Conservation (phyloP, 92 coral and sea anemone genomes). For the Chrysogorgia sp. region DNA sequence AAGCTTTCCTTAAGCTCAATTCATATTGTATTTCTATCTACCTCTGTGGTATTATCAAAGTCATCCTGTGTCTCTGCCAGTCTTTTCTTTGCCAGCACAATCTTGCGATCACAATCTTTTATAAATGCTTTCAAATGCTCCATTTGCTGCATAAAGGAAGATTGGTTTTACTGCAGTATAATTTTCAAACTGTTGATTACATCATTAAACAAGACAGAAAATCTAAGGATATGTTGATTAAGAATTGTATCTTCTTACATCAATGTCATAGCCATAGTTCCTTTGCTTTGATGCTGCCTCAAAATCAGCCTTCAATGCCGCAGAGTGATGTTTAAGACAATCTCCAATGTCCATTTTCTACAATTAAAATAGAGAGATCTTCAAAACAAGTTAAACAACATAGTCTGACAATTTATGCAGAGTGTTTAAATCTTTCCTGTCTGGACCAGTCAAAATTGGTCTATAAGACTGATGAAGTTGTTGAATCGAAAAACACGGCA, state of each 20-base stretch:
- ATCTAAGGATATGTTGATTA: neutral
- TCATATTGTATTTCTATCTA: slow-evolving; percentile 13
- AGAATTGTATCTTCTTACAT: slow-evolving; percentile 62
- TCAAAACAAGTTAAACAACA: neutral
- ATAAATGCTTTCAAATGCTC: slow-evolving; percentile 95
- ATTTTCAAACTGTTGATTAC: neutral
- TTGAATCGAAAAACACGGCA: too few relatives aligned
- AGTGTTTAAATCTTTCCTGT: too few relatives aligned
- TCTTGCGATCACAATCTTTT: slow-evolving; percentile 98
- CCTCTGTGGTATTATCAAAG: slow-evolving; percentile 83
- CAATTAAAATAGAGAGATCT: slow-evolving; percentile 4
- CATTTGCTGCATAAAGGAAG: slow-evolving; percentile 77
- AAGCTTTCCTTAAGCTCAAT: too few relatives aligned
- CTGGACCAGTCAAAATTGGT: too few relatives aligned
- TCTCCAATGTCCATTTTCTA: slow-evolving; percentile 99
- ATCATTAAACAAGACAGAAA: neutral
- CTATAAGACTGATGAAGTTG: neutral
- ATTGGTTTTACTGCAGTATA: neutral
- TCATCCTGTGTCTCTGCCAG: slow-evolving; percentile 98
- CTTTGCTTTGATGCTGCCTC: slow-evolving; percentile 80
- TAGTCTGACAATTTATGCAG: too few relatives aligned
- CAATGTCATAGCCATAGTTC: slow-evolving; percentile 89
- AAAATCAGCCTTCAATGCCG: slow-evolving; percentile 94
- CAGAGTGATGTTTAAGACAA: slow-evolving; percentile 82
- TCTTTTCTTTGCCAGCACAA: slow-evolving; percentile 91